These are phyloP conservation scores for Anolis sagrei DNA, from an alignment of 2,113 vertebrate species.

Conservation along the genomic window DNA sequence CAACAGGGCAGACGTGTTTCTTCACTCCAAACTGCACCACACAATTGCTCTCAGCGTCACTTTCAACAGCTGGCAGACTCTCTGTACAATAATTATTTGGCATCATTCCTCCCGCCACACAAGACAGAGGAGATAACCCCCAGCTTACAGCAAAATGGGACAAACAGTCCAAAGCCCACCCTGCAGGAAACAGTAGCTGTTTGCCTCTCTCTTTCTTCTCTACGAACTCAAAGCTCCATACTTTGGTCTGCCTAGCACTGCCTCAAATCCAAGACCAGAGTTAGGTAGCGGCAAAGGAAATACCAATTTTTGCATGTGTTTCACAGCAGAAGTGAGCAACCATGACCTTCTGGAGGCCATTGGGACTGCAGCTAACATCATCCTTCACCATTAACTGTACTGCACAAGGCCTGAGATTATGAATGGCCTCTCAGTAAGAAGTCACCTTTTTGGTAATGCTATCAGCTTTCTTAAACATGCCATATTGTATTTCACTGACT, in stretches of 20 bases:
- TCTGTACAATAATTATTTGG: neutral
- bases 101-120: neutral
- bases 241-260: neutral
- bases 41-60: neutral
- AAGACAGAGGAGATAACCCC: neutral
- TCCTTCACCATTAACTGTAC: neutral
- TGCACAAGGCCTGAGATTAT: neutral
- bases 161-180: neutral
- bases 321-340: neutral
- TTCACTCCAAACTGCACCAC: neutral
- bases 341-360: neutral
- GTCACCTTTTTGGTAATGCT: neutral
- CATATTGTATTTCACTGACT: neutral
- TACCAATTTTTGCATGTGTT: neutral
- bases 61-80: neutral
- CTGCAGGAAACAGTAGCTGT: neutral
- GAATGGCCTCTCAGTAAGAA: neutral
- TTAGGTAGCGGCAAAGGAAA: neutral
- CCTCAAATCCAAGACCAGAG: neutral
- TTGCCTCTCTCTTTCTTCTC: neutral
- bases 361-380: neutral
- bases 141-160: neutral
- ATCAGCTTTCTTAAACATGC: neutral
- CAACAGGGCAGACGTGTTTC: neutral
- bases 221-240: neutral